phyloP scores from a whole-genome alignment of 2,888 invertebrate species.

The Macaria liturata region DNA sequence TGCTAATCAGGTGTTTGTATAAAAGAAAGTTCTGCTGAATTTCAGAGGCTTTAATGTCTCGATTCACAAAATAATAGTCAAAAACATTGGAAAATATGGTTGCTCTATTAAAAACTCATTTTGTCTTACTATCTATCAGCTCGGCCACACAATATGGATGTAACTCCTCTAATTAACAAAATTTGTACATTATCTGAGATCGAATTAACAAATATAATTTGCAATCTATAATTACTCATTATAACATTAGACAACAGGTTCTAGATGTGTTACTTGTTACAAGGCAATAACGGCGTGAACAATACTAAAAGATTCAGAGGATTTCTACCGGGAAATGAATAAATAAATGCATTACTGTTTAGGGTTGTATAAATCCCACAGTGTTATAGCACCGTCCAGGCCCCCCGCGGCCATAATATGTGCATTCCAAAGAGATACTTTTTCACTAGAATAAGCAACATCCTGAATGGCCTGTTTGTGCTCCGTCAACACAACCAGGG shows the following conservation, averaged over 20 bases:
- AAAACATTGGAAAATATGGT: conserved; percentile 69
- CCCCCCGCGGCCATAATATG: conserved; percentile 91
- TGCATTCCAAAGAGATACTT: conserved; percentile 87
- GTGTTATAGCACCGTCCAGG: conserved; percentile 88
- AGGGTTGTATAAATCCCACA: conserved; percentile 91
- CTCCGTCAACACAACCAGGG: conserved; percentile 88
- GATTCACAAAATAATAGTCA: conserved; percentile 59
- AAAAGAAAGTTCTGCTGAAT: conserved; percentile 40
- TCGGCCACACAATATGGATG: conserved; percentile 51
- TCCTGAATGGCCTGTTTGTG: conserved; percentile 89
- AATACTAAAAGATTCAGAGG: conserved; percentile 9
- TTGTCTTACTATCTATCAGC: conserved; percentile 61
- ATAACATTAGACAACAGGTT: conserved; percentile 20
- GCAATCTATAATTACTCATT: conserved; percentile 49
- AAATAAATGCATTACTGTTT: conserved; percentile 55
- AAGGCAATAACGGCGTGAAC: conserved; percentile 31
- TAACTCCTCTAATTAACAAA: conserved; percentile 37
- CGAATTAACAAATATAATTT: conserved; percentile 54
- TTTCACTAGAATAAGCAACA: conserved; percentile 86
- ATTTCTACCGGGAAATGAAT: too few species aligned
- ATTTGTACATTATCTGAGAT: conserved; percentile 68
- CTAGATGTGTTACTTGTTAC: conserved; percentile 15
- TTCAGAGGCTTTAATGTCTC: conserved; percentile 62
- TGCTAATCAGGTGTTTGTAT: conserved; percentile 28
- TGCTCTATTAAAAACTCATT: conserved; percentile 56